A percentile compares a stretch with the other conserved stretches of the same genome.
Evolutionary conservation across 2,888 invertebrate species (phyloP).

Genomic region (Mesorhabditis sp.): DNA sequence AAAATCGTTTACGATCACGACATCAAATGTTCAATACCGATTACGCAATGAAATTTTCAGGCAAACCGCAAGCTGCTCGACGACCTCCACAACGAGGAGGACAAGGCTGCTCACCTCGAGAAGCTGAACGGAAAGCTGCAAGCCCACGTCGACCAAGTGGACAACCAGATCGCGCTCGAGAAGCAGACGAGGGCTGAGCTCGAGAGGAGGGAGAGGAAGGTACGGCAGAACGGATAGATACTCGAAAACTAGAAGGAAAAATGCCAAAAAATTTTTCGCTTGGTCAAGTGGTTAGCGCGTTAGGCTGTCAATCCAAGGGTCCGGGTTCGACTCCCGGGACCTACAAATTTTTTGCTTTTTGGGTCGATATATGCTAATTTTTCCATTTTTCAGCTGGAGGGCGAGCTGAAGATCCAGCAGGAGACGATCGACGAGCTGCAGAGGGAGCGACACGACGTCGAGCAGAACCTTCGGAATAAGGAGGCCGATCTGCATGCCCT

Average conservation of each 20-base stretch:
- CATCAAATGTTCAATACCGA: not conserved
- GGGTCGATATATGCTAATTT: too few relatives aligned
- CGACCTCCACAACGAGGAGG: constrained; percentile 57
- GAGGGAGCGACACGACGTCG: constrained; percentile 80
- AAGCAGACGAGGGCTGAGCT: constrained; percentile 97
- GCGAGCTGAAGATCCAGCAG: constrained; percentile 95
- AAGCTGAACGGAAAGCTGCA: constrained; percentile 58
- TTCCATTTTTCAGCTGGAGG: constrained; percentile 69
- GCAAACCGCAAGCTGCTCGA: constrained; percentile 57
- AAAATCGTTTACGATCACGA: not conserved
- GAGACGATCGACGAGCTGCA: constrained; percentile 94
- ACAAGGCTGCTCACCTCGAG: constrained; percentile 58
- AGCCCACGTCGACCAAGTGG: constrained; percentile 66
- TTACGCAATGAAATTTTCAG: constrained; percentile 9
- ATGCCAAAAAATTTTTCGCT: constrained; percentile 71
- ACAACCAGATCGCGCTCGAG: constrained; percentile 96
- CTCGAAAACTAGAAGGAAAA: constrained; percentile 87
- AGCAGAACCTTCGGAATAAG: constrained; percentile 81
- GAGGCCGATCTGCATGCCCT: constrained; percentile 95
- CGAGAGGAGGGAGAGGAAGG: constrained; percentile 71
- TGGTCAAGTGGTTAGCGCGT: too few relatives aligned
- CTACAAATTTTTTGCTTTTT: too few relatives aligned
- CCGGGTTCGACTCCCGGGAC: too few relatives aligned
- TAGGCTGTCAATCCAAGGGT: too few relatives aligned
- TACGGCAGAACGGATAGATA: constrained; percentile 68